phyloP scores from a whole-genome alignment of 1,140 invertebrate genomes.

The Platorchestia sp. region DNA sequence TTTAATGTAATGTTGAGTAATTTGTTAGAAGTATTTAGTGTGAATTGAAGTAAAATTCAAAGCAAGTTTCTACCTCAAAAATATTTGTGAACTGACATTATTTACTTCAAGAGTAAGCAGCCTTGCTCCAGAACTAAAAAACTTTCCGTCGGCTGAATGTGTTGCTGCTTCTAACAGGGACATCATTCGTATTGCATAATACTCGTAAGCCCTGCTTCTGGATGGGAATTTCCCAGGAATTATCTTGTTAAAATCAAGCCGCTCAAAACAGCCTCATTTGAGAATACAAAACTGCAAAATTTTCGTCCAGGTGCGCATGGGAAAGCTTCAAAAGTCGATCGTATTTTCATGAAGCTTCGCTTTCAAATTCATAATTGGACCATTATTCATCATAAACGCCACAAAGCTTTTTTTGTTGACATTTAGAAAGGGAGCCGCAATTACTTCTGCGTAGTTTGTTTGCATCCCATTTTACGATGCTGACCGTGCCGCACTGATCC shows the following conservation, averaged over 20 bases:
- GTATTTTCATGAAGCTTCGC: background rate
- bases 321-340: background rate
- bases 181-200: background rate
- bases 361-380: background rate
- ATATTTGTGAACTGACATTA: background rate
- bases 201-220: background rate
- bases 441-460: background rate
- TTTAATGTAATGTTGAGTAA: too few species aligned
- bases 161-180: background rate
- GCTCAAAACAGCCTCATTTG: background rate
- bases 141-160: background rate
- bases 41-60: background rate
- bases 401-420: background rate
- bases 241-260: too few species aligned
- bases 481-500: background rate
- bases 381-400: background rate
- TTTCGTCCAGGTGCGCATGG: background rate
- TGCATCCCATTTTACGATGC: background rate
- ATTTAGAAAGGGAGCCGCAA: background rate
- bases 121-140: background rate
- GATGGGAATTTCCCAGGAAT: background rate
- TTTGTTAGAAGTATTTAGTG: too few species aligned
- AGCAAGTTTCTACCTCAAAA: background rate
- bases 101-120: background rate
- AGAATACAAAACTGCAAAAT: background rate